Base-by-base conservation (phyloP, 1,140 invertebrate genomes). In the Capitella teleta region DNA sequence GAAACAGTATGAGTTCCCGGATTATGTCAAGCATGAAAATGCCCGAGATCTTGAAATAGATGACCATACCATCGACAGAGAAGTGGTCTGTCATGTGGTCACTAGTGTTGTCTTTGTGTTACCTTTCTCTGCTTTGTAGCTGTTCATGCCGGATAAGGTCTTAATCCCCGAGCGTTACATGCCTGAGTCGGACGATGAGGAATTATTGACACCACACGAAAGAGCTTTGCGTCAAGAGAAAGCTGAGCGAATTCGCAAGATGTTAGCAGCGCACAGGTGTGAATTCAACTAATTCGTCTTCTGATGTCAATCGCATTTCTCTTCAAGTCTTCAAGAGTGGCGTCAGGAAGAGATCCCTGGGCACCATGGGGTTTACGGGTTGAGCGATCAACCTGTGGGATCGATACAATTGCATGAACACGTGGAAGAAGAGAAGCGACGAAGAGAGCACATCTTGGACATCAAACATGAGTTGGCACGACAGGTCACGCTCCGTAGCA, bases 401-500 rank as follows among this genome's bases (percentile, higher is more conserved):
- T 50, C 34, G 41, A 28, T 28, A 43, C 44, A 40, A 48, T 51
- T 57, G 14, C 61, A 57, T 54, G 53, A 75, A 43, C 77, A 85
- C 64, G 77, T 85, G 28, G 80, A 77, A 24, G 84, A 85, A 60
- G 87, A 91, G 62, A 90, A 89, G 68, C 77, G 82, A 53, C 85
- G 88, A 61, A 77, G 87, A 28, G 86, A 90, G 61, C 85, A 90
- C 66, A 76, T 92, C 57, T 74, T 93, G 36, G 84, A 87, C 61
- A 76, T 93, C 49, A 89, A 88, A 75, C 87, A 91, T 72, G 86
- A 89, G 58, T 73, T 93, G 54, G 88, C 87, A n/a, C 82, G 86
- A 63, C 86, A 93, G 78, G 88, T 92, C 49, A 91, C 88, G 76
- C 85, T 88, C 68, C 87, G 86, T 75, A 91, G 86, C 73, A 88